Base-by-base conservation (phyloP, 2,113 vertebrate species). In the Numida meleagris region DNA sequence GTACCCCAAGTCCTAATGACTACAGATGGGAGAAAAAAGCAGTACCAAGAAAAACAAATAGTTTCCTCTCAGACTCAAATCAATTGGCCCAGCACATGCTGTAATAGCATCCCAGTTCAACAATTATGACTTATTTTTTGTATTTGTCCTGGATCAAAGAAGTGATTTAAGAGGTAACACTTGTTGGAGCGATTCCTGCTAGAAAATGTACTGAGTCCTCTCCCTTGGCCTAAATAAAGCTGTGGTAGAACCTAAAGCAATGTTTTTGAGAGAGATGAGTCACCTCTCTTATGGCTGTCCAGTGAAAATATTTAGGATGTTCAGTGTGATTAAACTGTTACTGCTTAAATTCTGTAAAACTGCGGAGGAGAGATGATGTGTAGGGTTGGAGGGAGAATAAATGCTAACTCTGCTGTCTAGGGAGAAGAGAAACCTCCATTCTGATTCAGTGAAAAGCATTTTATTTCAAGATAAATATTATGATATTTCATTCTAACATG, bases 1-100 rank as follows among this genome's bases (percentile, higher is more conserved):
- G 67, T 58, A 85, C 6, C 16, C 36, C 24, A 81, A 84, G 20
- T 68, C 51, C 38, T 83, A 82, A 78, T 33, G 38, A 70, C 76
- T 67, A 55, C 73, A 85, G 65, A 80, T 74, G 65, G 55, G n/a
- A 94, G 33, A 95, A 95, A 89, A 87, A 31, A 88, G 79, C 73
- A 89, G 86, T 58, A 91, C 24, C 23, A 87, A 75, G 77, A n/a
- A 71, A 89, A 93, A 81, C 14, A 20, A 42, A 36, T 24, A 92
- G n/a, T 40, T 89, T 83, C 42, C 46, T 66, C 48, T 86, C 50
- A 90, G 34, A 12, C 43, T n/a, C 33, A 88, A 93, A 71, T 34
- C 2, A 5, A 71, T 12, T 66, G 24, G 18, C 31, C 50, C 55
- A 86, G 72, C 14, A 38, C 34, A 57, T 36, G 20, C n/a, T 42